Evolutionary conservation across 2,888 invertebrate species (phyloP).

Genomic region (Adelphocoris suturalis): DNA sequence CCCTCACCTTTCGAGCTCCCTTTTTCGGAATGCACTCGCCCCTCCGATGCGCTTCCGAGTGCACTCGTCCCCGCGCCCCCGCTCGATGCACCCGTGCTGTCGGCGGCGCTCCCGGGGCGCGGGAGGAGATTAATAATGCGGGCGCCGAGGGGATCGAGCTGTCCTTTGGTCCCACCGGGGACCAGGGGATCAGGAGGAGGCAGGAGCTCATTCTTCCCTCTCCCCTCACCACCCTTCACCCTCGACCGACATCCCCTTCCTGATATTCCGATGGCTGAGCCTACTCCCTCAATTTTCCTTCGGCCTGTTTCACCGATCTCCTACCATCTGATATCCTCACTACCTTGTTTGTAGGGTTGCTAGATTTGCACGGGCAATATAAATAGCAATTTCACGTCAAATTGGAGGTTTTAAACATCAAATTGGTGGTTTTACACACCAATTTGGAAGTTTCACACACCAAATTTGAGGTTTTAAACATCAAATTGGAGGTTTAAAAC

Average conservation of each 20-base stretch:
- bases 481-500: too few relatives aligned
- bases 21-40: conserved; percentile 37
- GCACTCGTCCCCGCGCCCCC: conserved; percentile 5
- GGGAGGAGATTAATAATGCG: conserved; percentile 20
- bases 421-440: too few relatives aligned
- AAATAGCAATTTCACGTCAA: too few relatives aligned
- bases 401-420: too few relatives aligned
- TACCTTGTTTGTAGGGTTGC: too few relatives aligned
- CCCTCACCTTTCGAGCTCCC: neutral
- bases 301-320: too few relatives aligned
- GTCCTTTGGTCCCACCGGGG: conserved; percentile 62
- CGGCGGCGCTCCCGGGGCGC: neutral
- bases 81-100: neutral
- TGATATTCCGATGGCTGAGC: neutral
- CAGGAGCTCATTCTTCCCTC: neutral
- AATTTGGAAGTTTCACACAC: too few relatives aligned
- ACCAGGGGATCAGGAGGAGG: conserved; percentile 46
- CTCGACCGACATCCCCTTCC: neutral
- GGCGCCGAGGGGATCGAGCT: conserved; percentile 63
- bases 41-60: neutral
- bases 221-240: neutral
- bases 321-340: too few relatives aligned
- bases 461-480: too few relatives aligned
- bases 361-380: too few relatives aligned
- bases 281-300: neutral